Conservation (phyloP, 2,113 vertebrate genomes). For the Corynorhinus townsendii region DNA sequence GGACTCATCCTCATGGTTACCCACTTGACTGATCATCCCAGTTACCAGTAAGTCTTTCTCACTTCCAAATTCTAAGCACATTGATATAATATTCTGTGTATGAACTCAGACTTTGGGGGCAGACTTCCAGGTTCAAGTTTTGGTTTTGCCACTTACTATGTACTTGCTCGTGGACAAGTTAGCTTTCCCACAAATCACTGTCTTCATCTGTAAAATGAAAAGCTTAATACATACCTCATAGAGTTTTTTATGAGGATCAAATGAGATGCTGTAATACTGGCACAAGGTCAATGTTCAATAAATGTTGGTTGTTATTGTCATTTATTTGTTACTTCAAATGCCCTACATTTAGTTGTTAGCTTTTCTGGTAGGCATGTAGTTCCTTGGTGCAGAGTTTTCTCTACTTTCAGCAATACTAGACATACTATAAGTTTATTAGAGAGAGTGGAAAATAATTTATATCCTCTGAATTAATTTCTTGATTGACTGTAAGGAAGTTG, state of each 20-base stretch:
- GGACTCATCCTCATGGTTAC: background rate
- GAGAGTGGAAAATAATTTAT: constrained; percentile 35
- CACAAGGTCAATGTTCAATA: background rate
- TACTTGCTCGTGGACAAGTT: background rate
- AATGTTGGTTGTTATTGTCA: background rate
- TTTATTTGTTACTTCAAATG: background rate
- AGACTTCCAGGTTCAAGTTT: background rate
- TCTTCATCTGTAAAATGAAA: background rate
- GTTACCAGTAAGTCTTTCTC: background rate
- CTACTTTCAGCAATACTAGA: background rate
- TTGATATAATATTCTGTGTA: background rate
- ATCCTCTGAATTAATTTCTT: background rate
- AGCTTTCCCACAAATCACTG: background rate
- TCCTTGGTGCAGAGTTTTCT: background rate
- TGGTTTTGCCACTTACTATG: background rate
- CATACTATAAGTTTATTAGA: constrained; percentile 5
- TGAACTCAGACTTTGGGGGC: background rate
- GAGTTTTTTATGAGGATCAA: background rate
- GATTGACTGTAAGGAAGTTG: background rate
- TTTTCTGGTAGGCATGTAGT: background rate
- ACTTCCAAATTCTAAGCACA: background rate
- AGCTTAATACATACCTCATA: background rate
- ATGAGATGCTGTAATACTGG: background rate
- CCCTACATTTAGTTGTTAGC: background rate
- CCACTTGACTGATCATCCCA: background rate